A percentile compares a stretch with the other conserved stretches of the same genome.
Conservation (phyloP, 2,797 vertebrate genomes). For the Chaetophractus vellerosus region DNA sequence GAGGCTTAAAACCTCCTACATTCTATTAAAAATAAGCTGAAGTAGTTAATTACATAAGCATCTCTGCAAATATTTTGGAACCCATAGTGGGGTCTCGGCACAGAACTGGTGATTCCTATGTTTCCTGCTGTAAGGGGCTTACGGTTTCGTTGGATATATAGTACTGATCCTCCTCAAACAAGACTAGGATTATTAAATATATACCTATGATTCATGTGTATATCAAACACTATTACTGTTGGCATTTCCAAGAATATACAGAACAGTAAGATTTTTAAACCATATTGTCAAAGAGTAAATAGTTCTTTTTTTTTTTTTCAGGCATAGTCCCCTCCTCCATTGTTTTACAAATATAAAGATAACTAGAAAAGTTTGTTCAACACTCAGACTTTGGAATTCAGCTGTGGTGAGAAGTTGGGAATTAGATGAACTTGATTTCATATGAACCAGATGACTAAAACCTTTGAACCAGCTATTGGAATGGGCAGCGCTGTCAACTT, state of each 20-base stretch:
- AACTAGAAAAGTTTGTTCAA: not conserved
- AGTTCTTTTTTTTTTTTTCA: not conserved
- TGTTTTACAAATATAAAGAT: not conserved
- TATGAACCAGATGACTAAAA: not conserved
- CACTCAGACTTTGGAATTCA: slow-evolving; percentile 27
- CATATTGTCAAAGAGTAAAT: not conserved
- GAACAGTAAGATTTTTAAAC: not conserved
- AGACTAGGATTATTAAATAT: not conserved
- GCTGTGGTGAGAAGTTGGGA: not conserved
- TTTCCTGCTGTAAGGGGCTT: not conserved
- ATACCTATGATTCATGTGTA: not conserved
- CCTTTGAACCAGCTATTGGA: not conserved
- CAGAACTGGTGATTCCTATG: not conserved
- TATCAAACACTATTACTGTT: not conserved
- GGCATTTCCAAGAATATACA: not conserved
- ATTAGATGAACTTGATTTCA: slow-evolving; percentile 12
- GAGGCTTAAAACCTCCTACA: slow-evolving; percentile 49
- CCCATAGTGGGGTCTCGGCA: not conserved
- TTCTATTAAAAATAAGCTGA: slow-evolving; percentile 74
- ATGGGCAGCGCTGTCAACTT: not conserved
- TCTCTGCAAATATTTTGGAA: slow-evolving; percentile 37
- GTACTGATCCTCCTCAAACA: not conserved
- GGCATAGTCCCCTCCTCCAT: rapidly evolving
- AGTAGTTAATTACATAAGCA: slow-evolving; percentile 69
- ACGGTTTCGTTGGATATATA: not conserved